phyloP scores from a whole-genome alignment of 2,113 vertebrate genomes.

The Rhodinocichla rosea region DNA sequence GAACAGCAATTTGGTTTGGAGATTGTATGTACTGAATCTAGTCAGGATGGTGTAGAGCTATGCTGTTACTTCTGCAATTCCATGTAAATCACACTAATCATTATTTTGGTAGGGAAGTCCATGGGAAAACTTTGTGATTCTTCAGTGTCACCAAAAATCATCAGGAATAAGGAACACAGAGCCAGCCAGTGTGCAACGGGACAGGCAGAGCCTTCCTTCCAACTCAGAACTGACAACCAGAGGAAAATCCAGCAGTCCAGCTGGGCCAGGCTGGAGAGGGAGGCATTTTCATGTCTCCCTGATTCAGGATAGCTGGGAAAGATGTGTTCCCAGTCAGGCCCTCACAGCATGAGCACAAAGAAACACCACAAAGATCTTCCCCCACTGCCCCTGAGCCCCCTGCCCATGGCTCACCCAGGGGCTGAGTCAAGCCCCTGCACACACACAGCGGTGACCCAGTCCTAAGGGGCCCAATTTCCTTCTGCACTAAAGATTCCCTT shows the following conservation, averaged over 20 bases:
- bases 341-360: neutral
- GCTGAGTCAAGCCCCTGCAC: neutral
- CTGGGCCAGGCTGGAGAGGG: neutral
- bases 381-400: neutral
- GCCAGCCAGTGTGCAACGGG: neutral
- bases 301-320: neutral
- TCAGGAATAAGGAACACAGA: neutral
- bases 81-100: neutral
- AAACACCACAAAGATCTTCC: neutral
- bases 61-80: neutral
- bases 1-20: neutral
- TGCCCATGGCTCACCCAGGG: neutral
- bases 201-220: neutral
- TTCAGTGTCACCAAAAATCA: neutral
- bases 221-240: neutral
- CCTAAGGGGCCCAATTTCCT: neutral
- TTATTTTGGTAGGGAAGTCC: neutral
- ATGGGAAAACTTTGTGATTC: neutral
- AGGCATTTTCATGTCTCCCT: neutral
- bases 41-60: neutral
- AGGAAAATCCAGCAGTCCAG: neutral
- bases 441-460: fast-evolving
- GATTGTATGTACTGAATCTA: neutral
- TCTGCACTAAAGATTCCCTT: neutral
- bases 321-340: neutral